These are phyloP conservation scores for Dasyornis broadbenti DNA, from an alignment of 2,113 vertebrate species.

Conservation along the genomic window DNA sequence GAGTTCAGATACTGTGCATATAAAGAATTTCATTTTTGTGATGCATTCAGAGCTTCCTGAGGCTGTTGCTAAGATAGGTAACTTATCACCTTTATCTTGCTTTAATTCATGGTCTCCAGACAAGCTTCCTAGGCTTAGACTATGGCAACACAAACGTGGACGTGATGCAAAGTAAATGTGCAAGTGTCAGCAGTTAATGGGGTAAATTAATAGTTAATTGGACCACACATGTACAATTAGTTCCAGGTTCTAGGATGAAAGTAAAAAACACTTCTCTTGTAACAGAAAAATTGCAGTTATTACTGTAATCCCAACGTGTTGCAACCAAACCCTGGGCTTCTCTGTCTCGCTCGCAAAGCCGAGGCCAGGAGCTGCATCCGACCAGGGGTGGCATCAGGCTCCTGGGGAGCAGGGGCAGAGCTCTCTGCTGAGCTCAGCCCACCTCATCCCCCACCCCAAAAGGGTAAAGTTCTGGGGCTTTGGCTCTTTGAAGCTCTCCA, in stretches of 20 bases:
- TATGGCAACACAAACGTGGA: neutral
- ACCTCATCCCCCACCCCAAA: rapidly evolving
- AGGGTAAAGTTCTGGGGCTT: neutral
- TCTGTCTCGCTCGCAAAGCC: neutral
- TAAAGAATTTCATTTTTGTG: neutral
- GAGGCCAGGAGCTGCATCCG: neutral
- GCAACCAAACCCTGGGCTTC: neutral
- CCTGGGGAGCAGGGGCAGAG: rapidly evolving
- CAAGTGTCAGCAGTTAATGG: neutral
- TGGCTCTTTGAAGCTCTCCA: neutral
- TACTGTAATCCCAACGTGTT: neutral
- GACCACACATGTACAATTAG: constrained; percentile 41
- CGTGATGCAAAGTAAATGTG: neutral
- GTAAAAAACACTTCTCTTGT: neutral
- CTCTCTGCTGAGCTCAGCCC: neutral
- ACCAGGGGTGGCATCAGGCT: neutral
- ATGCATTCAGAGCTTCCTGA: neutral
- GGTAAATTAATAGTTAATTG: constrained; percentile 25
- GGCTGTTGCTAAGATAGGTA: neutral
- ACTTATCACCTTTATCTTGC: neutral
- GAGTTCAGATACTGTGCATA: neutral
- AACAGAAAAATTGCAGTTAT: neutral
- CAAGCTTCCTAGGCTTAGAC: neutral
- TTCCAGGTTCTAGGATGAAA: constrained; percentile 17
- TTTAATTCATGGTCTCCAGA: neutral